A percentile compares a stretch with the other conserved stretches of the same genome.
Evolutionary conservation across 2,888 invertebrate species (phyloP).

Genomic region (Cotesia congregata): DNA sequence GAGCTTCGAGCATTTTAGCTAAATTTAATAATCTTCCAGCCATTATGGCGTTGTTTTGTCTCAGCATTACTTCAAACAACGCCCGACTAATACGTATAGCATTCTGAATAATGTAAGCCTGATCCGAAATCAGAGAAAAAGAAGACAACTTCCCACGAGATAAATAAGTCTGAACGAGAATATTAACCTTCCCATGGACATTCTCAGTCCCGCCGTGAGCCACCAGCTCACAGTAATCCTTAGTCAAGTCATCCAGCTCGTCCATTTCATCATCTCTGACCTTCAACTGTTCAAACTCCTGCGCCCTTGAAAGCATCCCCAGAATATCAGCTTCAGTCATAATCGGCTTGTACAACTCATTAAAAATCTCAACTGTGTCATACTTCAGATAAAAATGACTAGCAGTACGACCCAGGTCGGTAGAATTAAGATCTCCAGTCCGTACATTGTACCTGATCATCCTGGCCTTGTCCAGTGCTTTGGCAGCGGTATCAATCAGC

Average conservation of each 20-base stretch:
- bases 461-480: slow-evolving; percentile 88
- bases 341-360: slow-evolving; percentile 82
- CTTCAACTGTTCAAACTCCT: slow-evolving; percentile 96
- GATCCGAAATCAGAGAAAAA: slow-evolving; percentile 90
- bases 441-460: slow-evolving; percentile 94
- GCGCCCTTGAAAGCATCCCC: slow-evolving; percentile 91
- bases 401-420: slow-evolving; percentile 95
- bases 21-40: slow-evolving; percentile 87
- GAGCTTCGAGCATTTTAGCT: slow-evolving; percentile 93
- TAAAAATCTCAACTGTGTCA: slow-evolving; percentile 94
- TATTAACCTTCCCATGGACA: slow-evolving; percentile 94
- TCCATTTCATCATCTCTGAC: slow-evolving; percentile 94
- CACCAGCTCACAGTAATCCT: slow-evolving; percentile 82
- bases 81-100: slow-evolving; percentile 91
- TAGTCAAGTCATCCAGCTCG: slow-evolving; percentile 86
- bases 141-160: slow-evolving; percentile 85
- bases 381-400: slow-evolving; percentile 98
- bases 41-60: slow-evolving; percentile 91
- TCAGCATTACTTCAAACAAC: slow-evolving; percentile 92
- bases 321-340: slow-evolving; percentile 91
- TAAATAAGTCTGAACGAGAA: slow-evolving; percentile 91
- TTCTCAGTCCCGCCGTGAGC: slow-evolving; percentile 90
- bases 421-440: slow-evolving; percentile 85
- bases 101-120: slow-evolving; percentile 92
- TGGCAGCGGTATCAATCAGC: slow-evolving; percentile 85